Evolutionary conservation across 1,140 invertebrate species (phyloP).

Genomic region (Musca vetustissima): DNA sequence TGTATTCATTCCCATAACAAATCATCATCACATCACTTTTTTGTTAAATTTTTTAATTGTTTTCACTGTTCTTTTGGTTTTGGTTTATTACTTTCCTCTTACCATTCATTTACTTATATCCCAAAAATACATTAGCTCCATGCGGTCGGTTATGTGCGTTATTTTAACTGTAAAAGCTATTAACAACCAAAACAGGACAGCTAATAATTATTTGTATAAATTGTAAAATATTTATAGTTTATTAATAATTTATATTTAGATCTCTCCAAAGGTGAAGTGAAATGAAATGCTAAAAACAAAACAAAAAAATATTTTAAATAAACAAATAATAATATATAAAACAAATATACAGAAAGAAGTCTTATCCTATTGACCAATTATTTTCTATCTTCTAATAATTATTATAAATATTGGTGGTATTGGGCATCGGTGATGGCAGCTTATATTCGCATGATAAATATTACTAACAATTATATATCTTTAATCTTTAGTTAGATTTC

Average conservation of each 20-base stretch:
- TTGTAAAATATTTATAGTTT: conserved; percentile 15
- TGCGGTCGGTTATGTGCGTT: background rate
- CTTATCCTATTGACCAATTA: too few relatives aligned
- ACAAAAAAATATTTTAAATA: conserved; percentile 5
- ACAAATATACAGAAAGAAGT: background rate
- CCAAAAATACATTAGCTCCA: background rate
- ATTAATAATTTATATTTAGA: conserved; percentile 17
- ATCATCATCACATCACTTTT: conserved; percentile 17
- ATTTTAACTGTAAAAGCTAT: background rate
- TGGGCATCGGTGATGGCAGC: too few relatives aligned
- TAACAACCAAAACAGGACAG: background rate
- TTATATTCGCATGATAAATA: too few relatives aligned
- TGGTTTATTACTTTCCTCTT: background rate
- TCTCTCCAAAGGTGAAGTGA: background rate
- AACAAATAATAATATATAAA: conserved; percentile 5
- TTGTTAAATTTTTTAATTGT: background rate
- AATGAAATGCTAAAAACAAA: background rate
- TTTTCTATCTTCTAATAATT: too few relatives aligned
- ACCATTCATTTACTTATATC: background rate
- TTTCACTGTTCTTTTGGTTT: background rate
- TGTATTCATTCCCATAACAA: background rate
- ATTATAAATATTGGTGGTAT: too few relatives aligned
- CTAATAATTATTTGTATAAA: conserved; percentile 7
- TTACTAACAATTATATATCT: too few relatives aligned
- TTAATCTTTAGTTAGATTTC: too few relatives aligned